Conservation (phyloP, 1,140 invertebrate genomes). For the Pogonomyrmex barbatus region DNA sequence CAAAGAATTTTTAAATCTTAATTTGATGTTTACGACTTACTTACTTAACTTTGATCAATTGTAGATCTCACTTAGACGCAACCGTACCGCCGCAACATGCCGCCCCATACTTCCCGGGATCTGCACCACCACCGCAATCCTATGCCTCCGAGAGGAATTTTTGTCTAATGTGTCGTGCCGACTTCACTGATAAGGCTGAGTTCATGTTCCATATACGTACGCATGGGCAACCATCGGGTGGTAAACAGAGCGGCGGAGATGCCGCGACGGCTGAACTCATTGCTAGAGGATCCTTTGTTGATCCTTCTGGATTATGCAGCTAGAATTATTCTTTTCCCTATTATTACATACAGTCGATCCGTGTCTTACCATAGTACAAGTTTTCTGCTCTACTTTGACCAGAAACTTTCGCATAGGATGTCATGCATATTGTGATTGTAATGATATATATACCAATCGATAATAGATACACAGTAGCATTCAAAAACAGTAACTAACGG, state of each 20-base stretch:
- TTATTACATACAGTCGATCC: constrained; percentile 77
- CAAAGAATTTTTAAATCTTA: not conserved
- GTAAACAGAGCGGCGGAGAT: constrained; percentile 83
- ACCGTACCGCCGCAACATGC: constrained; percentile 83
- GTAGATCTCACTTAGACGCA: constrained; percentile 83
- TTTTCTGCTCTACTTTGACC: constrained; percentile 70
- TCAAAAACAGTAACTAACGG: constrained; percentile 7
- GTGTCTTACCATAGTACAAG: constrained; percentile 84
- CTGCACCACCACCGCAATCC: constrained; percentile 86
- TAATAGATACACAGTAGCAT: constrained; percentile 67
- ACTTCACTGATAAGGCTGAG: constrained; percentile 89
- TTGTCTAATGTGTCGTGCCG: constrained; percentile 89
- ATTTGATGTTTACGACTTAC: not conserved
- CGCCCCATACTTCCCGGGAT: constrained; percentile 84
- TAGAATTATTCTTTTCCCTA: constrained; percentile 80
- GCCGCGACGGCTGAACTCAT: constrained; percentile 88
- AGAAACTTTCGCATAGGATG: constrained; percentile 70
- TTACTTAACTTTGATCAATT: constrained; percentile 6
- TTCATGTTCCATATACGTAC: constrained; percentile 90
- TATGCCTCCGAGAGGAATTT: constrained; percentile 86
- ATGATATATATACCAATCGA: constrained; percentile 69
- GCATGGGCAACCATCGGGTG: constrained; percentile 82
- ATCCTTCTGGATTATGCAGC: constrained; percentile 89
- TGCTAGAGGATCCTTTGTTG: constrained; percentile 87
- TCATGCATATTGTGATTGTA: constrained; percentile 80